Conservation (phyloP, 92 coral and sea anemone genomes). For the Chrysogorgia sp. region DNA sequence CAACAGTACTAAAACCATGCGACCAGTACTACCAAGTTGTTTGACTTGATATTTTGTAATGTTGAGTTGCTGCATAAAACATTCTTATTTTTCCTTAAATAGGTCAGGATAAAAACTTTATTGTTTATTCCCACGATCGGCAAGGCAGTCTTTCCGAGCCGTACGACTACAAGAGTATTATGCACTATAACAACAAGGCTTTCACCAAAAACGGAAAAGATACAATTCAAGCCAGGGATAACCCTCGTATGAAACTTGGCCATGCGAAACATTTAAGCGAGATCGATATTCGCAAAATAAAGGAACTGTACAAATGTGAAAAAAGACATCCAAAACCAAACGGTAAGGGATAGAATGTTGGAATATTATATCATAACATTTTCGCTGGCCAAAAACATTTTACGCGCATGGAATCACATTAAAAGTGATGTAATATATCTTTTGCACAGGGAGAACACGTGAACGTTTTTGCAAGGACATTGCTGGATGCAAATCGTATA, state of each 20-base stretch:
- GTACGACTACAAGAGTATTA: conserved; percentile 26
- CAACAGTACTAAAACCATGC: too few species aligned
- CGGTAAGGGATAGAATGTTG: conserved; percentile 1
- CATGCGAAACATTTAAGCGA: conserved; percentile 61
- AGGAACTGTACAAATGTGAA: conserved; percentile 77
- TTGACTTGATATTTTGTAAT: not conserved
- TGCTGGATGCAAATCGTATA: conserved; percentile 59
- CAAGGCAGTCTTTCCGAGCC: conserved; percentile 22
- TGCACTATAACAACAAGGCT: conserved; percentile 37
- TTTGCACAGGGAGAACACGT: conserved; percentile 2
- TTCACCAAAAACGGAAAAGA: conserved; percentile 35
- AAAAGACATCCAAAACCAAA: conserved; percentile 36
- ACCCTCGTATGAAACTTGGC: conserved; percentile 9
- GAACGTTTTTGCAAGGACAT: conserved; percentile 66
- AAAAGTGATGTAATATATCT: not conserved
- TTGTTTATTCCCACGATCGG: conserved; percentile 10
- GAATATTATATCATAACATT: not conserved
- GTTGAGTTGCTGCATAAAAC: not conserved
- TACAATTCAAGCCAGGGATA: conserved; percentile 15
- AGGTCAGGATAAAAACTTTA: conserved; percentile 9
- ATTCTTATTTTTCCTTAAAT: not conserved
- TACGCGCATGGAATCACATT: too few species aligned
- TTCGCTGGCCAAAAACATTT: not conserved
- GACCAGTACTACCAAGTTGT: too few species aligned
- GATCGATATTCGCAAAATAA: conserved; percentile 69